Percentiles rank a stretch among this genome's conserved stretches.
Conservation (phyloP, 2,113 vertebrate genomes). For the Eonycteris spelaea region DNA sequence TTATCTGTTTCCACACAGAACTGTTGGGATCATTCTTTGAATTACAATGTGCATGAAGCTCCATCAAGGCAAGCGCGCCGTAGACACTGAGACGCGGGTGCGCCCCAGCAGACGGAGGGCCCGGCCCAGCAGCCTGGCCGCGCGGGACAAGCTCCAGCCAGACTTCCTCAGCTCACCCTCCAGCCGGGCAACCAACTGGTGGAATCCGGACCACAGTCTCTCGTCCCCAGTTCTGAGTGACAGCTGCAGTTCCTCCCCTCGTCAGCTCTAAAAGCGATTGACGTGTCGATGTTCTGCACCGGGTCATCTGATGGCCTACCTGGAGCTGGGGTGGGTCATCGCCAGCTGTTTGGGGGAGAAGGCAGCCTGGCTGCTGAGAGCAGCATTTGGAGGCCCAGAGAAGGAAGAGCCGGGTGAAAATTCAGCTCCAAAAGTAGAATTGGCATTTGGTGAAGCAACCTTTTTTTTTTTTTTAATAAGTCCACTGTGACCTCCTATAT, state of each 20-base stretch:
- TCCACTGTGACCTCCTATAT: background rate
- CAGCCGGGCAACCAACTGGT: fast-evolving
- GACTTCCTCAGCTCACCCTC: fast-evolving
- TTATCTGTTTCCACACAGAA: background rate
- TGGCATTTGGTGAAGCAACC: background rate
- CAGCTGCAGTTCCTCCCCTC: fast-evolving
- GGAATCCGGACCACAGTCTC: background rate
- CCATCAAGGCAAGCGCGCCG: background rate
- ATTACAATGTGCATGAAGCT: background rate
- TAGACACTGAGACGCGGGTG: background rate
- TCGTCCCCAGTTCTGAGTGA: too few species aligned
- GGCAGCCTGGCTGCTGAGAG: fast-evolving
- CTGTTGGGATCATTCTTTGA: background rate
- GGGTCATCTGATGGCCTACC: too few species aligned
- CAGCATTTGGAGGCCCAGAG: fast-evolving
- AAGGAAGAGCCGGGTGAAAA: fast-evolving
- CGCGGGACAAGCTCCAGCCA: fast-evolving
- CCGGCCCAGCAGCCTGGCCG: too few species aligned
- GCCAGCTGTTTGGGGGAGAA: too few species aligned
- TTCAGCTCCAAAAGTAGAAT: background rate
- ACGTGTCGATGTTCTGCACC: fast-evolving
- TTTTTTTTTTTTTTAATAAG: background rate
- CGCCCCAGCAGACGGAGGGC: background rate
- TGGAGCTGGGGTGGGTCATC: background rate
- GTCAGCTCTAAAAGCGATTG: background rate